phyloP scores from a whole-genome alignment of 2,113 vertebrate species.

The Phrynocephalus versicolor region DNA sequence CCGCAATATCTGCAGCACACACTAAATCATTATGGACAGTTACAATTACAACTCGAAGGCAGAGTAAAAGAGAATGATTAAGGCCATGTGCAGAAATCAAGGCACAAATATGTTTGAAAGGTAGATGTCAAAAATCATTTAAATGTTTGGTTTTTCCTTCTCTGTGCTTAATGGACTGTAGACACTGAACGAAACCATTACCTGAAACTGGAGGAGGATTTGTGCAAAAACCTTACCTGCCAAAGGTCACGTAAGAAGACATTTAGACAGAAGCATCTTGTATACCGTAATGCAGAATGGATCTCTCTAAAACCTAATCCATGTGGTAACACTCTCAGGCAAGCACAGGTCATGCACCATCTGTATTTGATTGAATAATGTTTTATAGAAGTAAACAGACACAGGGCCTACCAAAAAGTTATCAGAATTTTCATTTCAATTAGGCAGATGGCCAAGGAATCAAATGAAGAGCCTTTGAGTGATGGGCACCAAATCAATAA shows the following conservation, averaged over 20 bases:
- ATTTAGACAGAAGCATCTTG: constrained; percentile 52
- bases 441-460: constrained; percentile 85
- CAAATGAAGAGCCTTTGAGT: constrained; percentile 81
- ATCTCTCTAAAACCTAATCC: constrained; percentile 49
- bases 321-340: constrained; percentile 55
- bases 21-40: constrained; percentile 36
- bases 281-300: constrained; percentile 50
- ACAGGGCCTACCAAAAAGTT: constrained; percentile 63
- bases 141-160: constrained; percentile 35
- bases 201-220: constrained; percentile 30
- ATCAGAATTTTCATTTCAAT: constrained; percentile 81
- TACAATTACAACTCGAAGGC: constrained; percentile 25
- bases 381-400: constrained; percentile 71
- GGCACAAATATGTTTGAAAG: constrained; percentile 38
- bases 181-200: constrained; percentile 33
- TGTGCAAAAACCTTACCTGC: constrained; percentile 42
- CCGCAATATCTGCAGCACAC: constrained; percentile 7
- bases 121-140: constrained; percentile 29
- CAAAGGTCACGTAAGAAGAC: constrained; percentile 48
- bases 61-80: constrained; percentile 14
- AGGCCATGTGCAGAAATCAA: constrained; percentile 37
- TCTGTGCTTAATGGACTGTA: constrained; percentile 10
- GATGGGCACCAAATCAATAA: constrained; percentile 83
- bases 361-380: constrained; percentile 69
- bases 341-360: constrained; percentile 50